Conservation (phyloP, 1,140 invertebrate genomes). For the Goniozus legneri region DNA sequence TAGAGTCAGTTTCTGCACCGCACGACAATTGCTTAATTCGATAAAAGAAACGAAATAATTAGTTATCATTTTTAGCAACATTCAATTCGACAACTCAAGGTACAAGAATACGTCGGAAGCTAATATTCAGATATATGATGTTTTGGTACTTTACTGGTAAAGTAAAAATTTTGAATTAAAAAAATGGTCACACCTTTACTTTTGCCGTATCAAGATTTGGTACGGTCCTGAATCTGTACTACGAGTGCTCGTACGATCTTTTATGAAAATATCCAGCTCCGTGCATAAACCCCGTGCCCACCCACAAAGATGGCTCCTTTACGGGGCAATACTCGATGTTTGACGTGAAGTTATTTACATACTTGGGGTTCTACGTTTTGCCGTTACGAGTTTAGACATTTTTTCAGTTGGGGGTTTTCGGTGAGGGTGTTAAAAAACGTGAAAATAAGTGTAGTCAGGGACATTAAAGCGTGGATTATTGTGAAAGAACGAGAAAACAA, state of each 20-base stretch:
- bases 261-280: constrained; percentile 28
- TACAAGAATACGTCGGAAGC: no score
- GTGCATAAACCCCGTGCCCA: constrained; percentile 33
- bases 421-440: constrained; percentile 2
- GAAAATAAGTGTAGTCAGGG: background rate
- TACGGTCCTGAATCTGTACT: no score
- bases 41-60: no score
- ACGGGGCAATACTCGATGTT: constrained; percentile 46
- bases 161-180: no score
- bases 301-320: constrained; percentile 51
- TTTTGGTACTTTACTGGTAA: no score
- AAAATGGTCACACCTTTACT: no score
- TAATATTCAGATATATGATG: no score
- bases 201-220: no score
- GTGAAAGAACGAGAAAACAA: constrained; percentile 8
- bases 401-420: constrained; percentile 12
- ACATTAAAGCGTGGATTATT: constrained; percentile 2
- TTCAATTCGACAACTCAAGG: no score
- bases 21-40: no score
- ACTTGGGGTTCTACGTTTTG: constrained; percentile 23
- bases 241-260: background rate
- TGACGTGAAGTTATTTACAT: constrained; percentile 46
- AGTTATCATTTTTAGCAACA: no score
- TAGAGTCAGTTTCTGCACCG: no score
- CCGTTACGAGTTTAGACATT: constrained; percentile 13